These are phyloP conservation scores for Passer montanus DNA, from an alignment of 2,113 vertebrate species.

Conservation along the genomic window DNA sequence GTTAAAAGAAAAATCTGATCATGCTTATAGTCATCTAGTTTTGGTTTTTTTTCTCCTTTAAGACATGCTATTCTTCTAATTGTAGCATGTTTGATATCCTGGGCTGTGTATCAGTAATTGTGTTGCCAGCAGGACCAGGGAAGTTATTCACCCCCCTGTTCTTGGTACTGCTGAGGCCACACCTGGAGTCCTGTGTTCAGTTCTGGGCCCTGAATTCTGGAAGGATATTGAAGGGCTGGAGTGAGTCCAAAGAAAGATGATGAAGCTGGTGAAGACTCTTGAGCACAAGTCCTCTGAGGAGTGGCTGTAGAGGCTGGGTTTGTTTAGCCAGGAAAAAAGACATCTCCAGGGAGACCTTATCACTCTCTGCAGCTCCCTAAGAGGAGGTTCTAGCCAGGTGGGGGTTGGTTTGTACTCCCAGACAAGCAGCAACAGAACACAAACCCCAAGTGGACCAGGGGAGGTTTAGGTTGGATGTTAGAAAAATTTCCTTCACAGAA, in stretches of 20 bases:
- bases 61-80: neutral
- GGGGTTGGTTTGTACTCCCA: accelerated
- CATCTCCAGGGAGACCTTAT: neutral
- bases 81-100: neutral
- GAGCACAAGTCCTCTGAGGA: neutral
- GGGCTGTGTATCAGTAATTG: neutral
- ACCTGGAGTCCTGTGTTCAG: neutral
- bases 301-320: neutral
- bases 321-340: neutral
- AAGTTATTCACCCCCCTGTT: accelerated
- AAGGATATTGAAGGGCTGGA: neutral
- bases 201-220: neutral
- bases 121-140: neutral
- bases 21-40: neutral
- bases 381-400: too few relatives aligned
- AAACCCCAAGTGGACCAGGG: accelerated
- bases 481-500: neutral
- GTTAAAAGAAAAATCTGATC: neutral
- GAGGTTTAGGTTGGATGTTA: neutral
- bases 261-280: neutral
- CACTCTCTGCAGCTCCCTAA: too few relatives aligned
- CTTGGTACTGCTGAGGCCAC: too few relatives aligned
- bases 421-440: neutral
- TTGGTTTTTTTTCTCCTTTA: neutral
- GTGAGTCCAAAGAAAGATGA: accelerated